Conservation (phyloP, 2,113 vertebrate species). For the Telmatochromis bifrenatus region DNA sequence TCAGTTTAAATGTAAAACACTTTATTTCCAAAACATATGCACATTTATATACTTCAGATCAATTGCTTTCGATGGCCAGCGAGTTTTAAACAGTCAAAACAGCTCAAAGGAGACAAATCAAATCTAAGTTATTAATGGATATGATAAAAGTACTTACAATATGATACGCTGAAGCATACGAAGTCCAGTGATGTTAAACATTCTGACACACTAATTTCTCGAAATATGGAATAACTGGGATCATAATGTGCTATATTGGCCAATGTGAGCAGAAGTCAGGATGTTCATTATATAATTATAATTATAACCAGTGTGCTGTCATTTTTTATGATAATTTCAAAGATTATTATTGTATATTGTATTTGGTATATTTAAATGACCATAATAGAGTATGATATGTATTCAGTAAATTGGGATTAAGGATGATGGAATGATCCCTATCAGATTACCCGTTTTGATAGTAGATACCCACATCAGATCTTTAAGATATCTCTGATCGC, state of each 20-base stretch:
- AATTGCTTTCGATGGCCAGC: background rate
- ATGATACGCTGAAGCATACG: background rate
- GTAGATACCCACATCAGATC: background rate
- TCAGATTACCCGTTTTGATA: background rate
- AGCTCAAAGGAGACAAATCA: background rate
- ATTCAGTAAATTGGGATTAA: background rate
- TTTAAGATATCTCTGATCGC: constrained; percentile 9
- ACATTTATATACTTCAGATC: background rate
- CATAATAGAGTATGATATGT: background rate
- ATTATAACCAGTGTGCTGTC: background rate
- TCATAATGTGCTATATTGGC: background rate
- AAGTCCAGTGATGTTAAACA: background rate
- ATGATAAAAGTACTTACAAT: background rate
- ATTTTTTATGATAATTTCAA: background rate
- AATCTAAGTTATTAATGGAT: background rate
- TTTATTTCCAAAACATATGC: background rate
- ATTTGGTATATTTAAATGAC: background rate
- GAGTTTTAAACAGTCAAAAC: background rate
- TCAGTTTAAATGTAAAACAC: background rate
- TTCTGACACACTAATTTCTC: background rate
- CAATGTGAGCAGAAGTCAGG: background rate
- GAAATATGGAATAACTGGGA: background rate
- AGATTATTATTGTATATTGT: background rate
- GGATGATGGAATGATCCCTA: background rate
- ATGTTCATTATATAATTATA: background rate